phyloP scores from a whole-genome alignment of 2,113 vertebrate species.

The Neodontobutis hainanensis region DNA sequence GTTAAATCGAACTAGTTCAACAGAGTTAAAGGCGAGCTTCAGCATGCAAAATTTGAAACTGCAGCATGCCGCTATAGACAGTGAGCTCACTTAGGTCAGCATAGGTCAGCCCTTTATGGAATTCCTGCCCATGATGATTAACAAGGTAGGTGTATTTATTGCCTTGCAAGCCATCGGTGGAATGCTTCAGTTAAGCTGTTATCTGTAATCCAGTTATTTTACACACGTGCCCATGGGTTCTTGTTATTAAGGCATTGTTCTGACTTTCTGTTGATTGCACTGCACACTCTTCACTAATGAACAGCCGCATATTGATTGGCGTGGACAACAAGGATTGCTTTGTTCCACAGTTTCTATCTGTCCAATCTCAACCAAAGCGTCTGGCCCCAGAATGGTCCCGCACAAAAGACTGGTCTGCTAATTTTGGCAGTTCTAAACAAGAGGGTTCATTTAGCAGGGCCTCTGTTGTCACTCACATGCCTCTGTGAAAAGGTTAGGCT shows the following conservation, averaged over 20 bases:
- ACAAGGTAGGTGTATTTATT: constrained; percentile 64
- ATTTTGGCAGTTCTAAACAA: constrained; percentile 27
- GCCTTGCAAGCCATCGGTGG: constrained; percentile 53
- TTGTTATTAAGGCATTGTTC: constrained; percentile 37
- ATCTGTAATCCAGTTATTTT: constrained; percentile 51
- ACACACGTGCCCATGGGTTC: constrained; percentile 22
- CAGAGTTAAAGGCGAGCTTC: constrained; percentile 21
- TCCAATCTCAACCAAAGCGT: neutral
- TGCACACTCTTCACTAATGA: constrained; percentile 51
- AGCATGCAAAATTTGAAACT: constrained; percentile 36
- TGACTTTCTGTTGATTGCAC: constrained; percentile 24
- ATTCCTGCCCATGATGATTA: constrained; percentile 74
- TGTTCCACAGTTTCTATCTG: constrained; percentile 36
- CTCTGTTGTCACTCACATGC: constrained; percentile 48
- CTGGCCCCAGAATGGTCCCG: neutral
- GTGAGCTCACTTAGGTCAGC: constrained; percentile 61
- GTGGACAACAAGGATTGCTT: constrained; percentile 50
- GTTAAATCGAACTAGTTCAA: constrained; percentile 42
- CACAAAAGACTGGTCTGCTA: neutral
- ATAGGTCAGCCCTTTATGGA: constrained; percentile 59
- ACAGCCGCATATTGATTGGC: constrained; percentile 46
- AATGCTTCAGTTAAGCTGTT: constrained; percentile 49
- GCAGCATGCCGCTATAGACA: constrained; percentile 44
- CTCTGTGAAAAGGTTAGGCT: constrained; percentile 53
- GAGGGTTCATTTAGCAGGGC: constrained; percentile 44